Conservation (phyloP, 2,113 vertebrate genomes). For the Athene noctua region DNA sequence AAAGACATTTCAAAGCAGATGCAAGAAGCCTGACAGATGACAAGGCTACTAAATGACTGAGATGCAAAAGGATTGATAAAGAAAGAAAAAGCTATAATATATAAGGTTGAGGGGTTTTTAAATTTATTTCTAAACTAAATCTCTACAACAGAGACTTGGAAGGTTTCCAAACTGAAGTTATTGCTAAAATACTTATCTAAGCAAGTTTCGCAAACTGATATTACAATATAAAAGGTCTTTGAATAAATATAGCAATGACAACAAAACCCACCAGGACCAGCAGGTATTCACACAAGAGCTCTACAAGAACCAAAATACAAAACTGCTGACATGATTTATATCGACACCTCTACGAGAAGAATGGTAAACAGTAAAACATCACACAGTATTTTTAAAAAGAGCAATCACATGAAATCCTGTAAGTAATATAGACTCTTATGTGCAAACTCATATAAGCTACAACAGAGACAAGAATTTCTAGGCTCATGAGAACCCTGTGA, state of each 20-base stretch:
- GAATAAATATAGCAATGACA: neutral
- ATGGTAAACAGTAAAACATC: neutral
- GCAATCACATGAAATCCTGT: neutral
- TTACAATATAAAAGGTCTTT: neutral
- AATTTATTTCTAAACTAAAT: neutral
- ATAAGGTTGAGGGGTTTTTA: neutral
- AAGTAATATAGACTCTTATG: rapidly evolving
- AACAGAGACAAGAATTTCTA: neutral
- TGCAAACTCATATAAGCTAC: neutral
- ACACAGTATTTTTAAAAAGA: neutral
- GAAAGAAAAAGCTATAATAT: neutral
- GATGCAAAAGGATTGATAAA: neutral
- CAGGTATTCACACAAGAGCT: neutral
- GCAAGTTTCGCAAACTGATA: neutral
- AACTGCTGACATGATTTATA: neutral
- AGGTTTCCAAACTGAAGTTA: neutral
- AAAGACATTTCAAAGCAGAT: neutral
- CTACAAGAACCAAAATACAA: neutral
- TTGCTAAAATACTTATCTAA: neutral
- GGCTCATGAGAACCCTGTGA: rapidly evolving
- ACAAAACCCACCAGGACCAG: neutral
- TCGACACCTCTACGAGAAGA: neutral
- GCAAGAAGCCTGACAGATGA: neutral
- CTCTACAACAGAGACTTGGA: neutral
- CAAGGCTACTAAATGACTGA: neutral